Evolutionary conservation across 2,113 vertebrate species (phyloP).

Genomic region (Epinephelus fuscoguttatus): DNA sequence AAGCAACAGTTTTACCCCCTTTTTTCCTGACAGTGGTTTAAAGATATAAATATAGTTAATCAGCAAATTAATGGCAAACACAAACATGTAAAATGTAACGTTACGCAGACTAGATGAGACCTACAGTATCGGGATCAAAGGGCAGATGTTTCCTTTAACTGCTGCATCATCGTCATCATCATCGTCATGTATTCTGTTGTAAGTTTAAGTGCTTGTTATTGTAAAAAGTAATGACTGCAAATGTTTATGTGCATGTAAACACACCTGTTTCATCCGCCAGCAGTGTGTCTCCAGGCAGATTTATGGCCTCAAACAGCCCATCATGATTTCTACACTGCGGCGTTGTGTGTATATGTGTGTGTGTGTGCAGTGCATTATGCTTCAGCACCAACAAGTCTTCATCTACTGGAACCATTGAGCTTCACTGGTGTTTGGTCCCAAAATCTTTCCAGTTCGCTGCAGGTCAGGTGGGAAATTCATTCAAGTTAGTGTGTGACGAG

Average conservation of each 20-base stretch:
- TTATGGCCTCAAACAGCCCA: conserved; percentile 28
- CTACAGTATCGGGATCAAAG: background rate
- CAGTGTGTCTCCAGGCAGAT: conserved; percentile 27
- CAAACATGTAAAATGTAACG: background rate
- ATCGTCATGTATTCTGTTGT: background rate
- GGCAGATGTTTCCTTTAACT: conserved; percentile 48
- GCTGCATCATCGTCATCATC: background rate
- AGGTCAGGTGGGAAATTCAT: background rate
- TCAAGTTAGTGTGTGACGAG: conserved; percentile 24
- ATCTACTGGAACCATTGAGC: conserved; percentile 8
- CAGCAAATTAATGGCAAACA: background rate
- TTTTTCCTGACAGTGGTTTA: background rate
- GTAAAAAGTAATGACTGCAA: background rate
- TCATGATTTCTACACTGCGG: conserved; percentile 7
- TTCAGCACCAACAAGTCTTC: conserved; percentile 29
- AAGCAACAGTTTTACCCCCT: background rate
- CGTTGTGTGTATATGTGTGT: background rate
- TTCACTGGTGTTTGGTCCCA: conserved; percentile 38
- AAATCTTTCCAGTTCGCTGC: background rate
- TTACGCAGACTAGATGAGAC: background rate
- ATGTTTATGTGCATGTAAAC: conserved; percentile 47
- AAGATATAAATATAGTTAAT: background rate
- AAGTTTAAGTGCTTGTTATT: background rate
- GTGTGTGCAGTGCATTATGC: background rate
- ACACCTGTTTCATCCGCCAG: conserved; percentile 25